These are phyloP conservation scores for Eretmocerus hayati DNA, from an alignment of 2,888 invertebrate genomes.

Conservation along the genomic window DNA sequence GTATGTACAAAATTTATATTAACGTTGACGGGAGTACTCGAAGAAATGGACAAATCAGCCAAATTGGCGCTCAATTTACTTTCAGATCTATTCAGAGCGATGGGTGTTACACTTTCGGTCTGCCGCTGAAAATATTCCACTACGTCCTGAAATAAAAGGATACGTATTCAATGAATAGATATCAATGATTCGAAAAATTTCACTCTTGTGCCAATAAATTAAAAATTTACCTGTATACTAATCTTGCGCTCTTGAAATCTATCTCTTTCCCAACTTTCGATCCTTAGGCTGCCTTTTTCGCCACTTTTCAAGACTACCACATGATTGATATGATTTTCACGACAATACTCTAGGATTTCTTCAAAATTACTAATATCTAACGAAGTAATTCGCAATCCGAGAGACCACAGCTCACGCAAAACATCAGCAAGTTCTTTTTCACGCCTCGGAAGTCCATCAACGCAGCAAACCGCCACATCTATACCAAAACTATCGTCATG, in stretches of 20 bases:
- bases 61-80: slow-evolving; percentile 34
- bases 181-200: not conserved
- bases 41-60: slow-evolving; percentile 29
- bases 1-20: slow-evolving; percentile 37
- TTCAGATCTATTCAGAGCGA: slow-evolving; percentile 42
- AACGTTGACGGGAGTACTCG: slow-evolving; percentile 33
- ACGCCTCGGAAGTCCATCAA: slow-evolving; percentile 55
- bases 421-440: slow-evolving; percentile 52
- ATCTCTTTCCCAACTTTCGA: slow-evolving; percentile 60
- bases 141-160: slow-evolving; percentile 52
- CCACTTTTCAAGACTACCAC: slow-evolving; percentile 59
- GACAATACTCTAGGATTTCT: slow-evolving; percentile 52
- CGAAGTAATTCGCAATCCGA: slow-evolving; percentile 59
- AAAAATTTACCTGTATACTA: slow-evolving; percentile 40
- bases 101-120: slow-evolving; percentile 42
- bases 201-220: not conserved
- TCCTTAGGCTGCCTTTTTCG: slow-evolving; percentile 52
- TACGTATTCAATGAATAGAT: not conserved
- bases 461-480: slow-evolving; percentile 62
- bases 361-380: slow-evolving; percentile 57
- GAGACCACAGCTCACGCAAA: slow-evolving; percentile 62
- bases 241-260: slow-evolving; percentile 61
- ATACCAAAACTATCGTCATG: slow-evolving; percentile 48
- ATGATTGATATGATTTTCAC: slow-evolving; percentile 47
- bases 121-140: slow-evolving; percentile 65